phyloP scores from a whole-genome alignment of 2,888 invertebrate species.

The Deilephila elpenor region DNA sequence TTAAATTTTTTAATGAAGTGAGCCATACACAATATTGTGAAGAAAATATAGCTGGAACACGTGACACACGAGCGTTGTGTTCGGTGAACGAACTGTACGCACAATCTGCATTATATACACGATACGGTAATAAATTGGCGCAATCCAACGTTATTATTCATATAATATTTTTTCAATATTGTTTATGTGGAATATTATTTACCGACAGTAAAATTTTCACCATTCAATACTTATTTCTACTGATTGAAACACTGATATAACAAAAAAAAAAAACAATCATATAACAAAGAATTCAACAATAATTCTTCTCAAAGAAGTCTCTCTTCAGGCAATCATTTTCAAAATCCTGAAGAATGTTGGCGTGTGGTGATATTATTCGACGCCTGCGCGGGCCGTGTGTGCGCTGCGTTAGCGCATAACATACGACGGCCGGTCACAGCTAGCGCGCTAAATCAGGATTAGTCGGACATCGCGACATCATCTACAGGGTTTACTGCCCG shows the following conservation, averaged over 20 bases:
- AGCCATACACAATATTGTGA: slow-evolving; percentile 73
- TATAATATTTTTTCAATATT: neutral
- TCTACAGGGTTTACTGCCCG: slow-evolving; percentile 72
- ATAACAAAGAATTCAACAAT: neutral
- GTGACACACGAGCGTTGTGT: slow-evolving; percentile 52
- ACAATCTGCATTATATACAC: neutral
- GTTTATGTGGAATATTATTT: neutral
- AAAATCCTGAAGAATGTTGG: neutral
- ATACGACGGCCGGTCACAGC: slow-evolving; percentile 65
- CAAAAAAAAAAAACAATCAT: neutral
- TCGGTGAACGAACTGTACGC: slow-evolving; percentile 20
- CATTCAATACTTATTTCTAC: no score
- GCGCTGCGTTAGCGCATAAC: slow-evolving; percentile 64
- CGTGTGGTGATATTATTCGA: slow-evolving; percentile 2
- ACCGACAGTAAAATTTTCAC: neutral
- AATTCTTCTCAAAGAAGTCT: neutral
- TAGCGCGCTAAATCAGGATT: slow-evolving; percentile 81
- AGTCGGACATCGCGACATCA: slow-evolving; percentile 73
- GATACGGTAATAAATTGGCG: slow-evolving; percentile 17
- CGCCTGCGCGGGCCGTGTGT: slow-evolving; percentile 50
- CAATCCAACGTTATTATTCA: neutral
- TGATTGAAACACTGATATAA: no score
- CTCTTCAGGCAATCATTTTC: neutral
- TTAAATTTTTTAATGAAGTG: slow-evolving; percentile 81
- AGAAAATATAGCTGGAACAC: slow-evolving; percentile 65